Percentiles rank a stretch among this genome's conserved stretches.
These are phyloP conservation scores for Chrysaora quinquecirrha DNA, from an alignment of 30 jellyfish, hydroid and myxozoan species.

Conservation along the genomic window DNA sequence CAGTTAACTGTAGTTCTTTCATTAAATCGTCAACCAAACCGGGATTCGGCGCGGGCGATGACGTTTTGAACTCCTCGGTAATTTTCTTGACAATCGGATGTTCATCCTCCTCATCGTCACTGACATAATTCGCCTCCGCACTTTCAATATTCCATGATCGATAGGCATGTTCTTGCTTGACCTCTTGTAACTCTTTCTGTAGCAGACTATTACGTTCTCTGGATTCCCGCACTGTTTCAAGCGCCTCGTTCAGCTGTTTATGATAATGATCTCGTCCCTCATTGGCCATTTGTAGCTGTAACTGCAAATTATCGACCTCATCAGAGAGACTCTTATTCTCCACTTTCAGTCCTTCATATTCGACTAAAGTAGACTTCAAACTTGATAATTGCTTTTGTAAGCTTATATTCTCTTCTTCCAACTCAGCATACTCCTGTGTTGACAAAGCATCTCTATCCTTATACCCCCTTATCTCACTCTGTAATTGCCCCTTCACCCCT, in stretches of 20 bases:
- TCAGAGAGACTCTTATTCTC: conserved; percentile 89
- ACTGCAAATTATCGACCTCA: conserved; percentile 88
- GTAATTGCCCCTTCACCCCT: conserved; percentile 64
- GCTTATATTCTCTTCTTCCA: conserved; percentile 88
- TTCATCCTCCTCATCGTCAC: conserved; percentile 69
- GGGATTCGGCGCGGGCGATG: conserved; percentile 77
- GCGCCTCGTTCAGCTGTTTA: conserved; percentile 87
- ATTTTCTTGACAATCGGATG: conserved; percentile 87
- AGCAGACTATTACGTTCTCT: conserved; percentile 81
- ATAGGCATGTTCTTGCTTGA: conserved; percentile 76
- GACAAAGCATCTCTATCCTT: conserved; percentile 62
- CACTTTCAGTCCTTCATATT: conserved; percentile 93
- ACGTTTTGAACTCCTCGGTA: conserved; percentile 82
- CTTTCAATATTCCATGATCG: conserved; percentile 82
- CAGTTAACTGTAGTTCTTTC: conserved; percentile 92
- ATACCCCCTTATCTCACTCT: conserved; percentile 55
- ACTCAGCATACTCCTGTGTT: conserved; percentile 74
- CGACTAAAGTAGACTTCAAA: conserved; percentile 79
- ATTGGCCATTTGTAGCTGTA: conserved; percentile 87
- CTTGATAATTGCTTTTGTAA: conserved; percentile 81
- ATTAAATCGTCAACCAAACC: conserved; percentile 92
- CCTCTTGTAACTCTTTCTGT: conserved; percentile 85
- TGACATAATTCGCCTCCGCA: conserved; percentile 67
- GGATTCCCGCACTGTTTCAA: conserved; percentile 85
- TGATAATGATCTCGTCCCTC: conserved; percentile 86